phyloP scores from a whole-genome alignment of 2,888 invertebrate species.

The Ochlodes sylvanus region DNA sequence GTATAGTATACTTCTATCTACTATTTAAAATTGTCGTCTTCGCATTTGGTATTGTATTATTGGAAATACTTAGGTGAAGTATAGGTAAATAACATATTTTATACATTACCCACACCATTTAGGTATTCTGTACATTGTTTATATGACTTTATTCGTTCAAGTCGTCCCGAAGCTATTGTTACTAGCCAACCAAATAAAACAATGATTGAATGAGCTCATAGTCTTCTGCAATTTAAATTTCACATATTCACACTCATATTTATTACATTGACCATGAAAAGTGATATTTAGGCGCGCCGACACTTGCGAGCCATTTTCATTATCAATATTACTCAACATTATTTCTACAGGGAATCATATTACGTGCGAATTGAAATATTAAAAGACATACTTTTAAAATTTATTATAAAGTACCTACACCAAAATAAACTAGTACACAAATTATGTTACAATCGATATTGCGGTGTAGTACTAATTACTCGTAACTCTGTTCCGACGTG shows the following conservation, averaged over 20 bases:
- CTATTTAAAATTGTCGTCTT: too few relatives aligned
- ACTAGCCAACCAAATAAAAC: background rate
- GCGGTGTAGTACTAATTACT: too few relatives aligned
- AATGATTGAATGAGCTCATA: background rate
- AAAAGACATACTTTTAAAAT: slow-evolving; percentile 13
- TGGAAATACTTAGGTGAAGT: too few relatives aligned
- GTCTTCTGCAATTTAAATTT: background rate
- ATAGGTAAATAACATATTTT: too few relatives aligned
- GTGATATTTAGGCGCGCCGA: slow-evolving; percentile 46
- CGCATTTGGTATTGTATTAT: too few relatives aligned
- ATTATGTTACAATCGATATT: background rate
- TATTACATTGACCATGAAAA: slow-evolving; percentile 23
- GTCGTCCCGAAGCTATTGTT: background rate
- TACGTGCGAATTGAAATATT: slow-evolving; percentile 26
- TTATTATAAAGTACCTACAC: background rate
- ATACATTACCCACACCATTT: too few relatives aligned
- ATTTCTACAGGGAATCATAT: slow-evolving; percentile 53
- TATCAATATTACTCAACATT: slow-evolving; percentile 48
- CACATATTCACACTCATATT: background rate
- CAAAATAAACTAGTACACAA: background rate
- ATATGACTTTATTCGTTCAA: too few relatives aligned
- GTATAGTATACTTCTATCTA: too few relatives aligned
- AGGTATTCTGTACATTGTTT: too few relatives aligned
- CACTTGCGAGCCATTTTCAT: slow-evolving; percentile 51
- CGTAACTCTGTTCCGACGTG: too few relatives aligned